Conservation (phyloP, 2,888 invertebrate genomes). For the Macrosiphum euphorbiae region DNA sequence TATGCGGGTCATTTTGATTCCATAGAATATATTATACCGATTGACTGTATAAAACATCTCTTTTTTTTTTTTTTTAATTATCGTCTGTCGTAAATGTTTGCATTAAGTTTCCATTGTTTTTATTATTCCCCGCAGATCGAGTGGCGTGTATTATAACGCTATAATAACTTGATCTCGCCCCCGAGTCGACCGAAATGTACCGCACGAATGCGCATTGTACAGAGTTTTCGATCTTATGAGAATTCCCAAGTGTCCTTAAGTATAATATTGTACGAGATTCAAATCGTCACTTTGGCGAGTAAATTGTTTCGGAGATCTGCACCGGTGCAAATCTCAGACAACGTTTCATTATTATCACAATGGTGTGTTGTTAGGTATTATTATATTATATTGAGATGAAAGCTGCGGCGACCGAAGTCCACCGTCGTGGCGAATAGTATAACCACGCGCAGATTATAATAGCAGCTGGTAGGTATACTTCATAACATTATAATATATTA, state of each 20-base stretch:
- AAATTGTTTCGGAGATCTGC: neutral
- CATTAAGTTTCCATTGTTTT: neutral
- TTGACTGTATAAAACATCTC: neutral
- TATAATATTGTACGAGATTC: neutral
- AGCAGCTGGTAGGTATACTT: neutral
- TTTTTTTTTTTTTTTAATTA: neutral
- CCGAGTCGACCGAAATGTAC: neutral
- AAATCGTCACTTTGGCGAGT: neutral
- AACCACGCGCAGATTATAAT: neutral
- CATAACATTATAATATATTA: neutral
- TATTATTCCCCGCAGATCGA: slow-evolving; percentile 2
- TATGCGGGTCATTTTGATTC: neutral
- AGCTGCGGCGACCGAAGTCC: neutral
- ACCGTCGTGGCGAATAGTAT: neutral
- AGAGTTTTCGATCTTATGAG: neutral
- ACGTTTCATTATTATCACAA: neutral
- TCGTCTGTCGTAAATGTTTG: neutral
- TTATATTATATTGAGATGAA: neutral
- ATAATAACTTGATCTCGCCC: neutral
- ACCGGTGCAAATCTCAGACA: neutral
- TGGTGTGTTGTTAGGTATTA: neutral
- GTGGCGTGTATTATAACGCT: neutral
- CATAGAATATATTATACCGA: neutral
- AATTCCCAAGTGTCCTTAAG: neutral
- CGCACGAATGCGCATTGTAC: neutral